phyloP scores from a whole-genome alignment of 2,113 vertebrate species.

The Promerops cafer region DNA sequence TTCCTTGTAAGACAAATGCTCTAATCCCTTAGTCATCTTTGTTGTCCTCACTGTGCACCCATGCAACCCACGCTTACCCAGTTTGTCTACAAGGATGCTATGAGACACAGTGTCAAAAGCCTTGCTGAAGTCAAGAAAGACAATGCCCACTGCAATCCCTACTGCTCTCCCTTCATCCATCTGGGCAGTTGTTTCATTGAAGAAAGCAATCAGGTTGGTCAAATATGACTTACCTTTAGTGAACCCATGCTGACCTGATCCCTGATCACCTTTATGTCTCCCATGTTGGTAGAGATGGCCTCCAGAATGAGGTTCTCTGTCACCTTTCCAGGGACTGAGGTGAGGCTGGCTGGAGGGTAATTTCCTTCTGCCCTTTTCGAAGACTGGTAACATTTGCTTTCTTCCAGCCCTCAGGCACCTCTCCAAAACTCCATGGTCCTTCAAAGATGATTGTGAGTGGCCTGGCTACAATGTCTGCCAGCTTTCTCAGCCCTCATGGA shows the following conservation, averaged over 20 bases:
- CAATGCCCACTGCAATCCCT: background rate
- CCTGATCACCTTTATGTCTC: background rate
- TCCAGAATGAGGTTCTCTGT: background rate
- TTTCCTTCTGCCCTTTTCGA: background rate
- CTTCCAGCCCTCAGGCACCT: background rate
- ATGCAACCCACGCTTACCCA: background rate
- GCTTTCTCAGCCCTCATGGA: background rate
- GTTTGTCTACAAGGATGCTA: background rate
- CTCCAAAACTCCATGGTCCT: background rate
- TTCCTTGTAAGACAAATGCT: background rate
- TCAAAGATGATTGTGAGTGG: background rate
- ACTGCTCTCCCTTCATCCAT: background rate
- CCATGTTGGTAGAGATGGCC: background rate
- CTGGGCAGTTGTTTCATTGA: background rate
- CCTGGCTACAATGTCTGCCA: background rate
- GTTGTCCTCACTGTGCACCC: background rate
- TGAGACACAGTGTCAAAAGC: background rate
- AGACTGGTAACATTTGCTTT: background rate
- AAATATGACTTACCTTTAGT: background rate
- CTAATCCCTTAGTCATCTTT: background rate
- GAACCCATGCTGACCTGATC: background rate
- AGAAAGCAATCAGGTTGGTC: background rate
- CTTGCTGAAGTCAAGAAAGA: background rate
- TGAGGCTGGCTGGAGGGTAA: background rate
- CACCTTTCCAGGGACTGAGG: background rate